Conservation (phyloP, 1,140 invertebrate species). For the Drosophila virilis region DNA sequence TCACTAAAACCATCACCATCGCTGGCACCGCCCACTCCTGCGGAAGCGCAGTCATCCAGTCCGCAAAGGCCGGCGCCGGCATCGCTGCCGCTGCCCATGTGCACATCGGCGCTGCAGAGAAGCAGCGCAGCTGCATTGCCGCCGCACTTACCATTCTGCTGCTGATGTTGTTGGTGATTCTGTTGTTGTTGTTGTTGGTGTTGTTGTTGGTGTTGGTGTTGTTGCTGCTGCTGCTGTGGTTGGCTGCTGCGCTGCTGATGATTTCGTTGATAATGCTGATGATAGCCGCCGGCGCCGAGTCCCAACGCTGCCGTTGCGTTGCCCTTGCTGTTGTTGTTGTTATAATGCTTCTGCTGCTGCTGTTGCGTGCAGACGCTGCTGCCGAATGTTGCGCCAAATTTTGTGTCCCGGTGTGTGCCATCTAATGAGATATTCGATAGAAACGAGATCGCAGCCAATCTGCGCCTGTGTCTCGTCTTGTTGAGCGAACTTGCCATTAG, state of each 20-base stretch:
- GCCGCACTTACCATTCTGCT: slow-evolving; percentile 52
- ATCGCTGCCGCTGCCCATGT: slow-evolving; percentile 61
- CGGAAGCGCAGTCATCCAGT: slow-evolving; percentile 61
- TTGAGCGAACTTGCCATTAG: slow-evolving; percentile 84
- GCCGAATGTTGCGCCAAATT: slow-evolving; percentile 86
- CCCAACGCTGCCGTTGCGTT: slow-evolving; percentile 69
- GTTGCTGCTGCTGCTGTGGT: slow-evolving; percentile 55
- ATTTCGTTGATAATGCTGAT: slow-evolving; percentile 77
- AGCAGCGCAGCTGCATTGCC: slow-evolving; percentile 51
- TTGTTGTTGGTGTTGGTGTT: slow-evolving; percentile 36
- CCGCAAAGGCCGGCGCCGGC: slow-evolving; percentile 40
- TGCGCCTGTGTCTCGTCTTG: slow-evolving; percentile 86
- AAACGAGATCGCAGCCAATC: slow-evolving; percentile 95
- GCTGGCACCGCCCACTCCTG: slow-evolving; percentile 56
- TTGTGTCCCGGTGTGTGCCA: slow-evolving; percentile 94
- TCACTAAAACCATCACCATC: slow-evolving; percentile 85
- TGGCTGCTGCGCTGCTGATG: slow-evolving; percentile 69
- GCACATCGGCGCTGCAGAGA: slow-evolving; percentile 67
- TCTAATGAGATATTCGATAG: slow-evolving; percentile 97
- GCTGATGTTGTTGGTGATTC: slow-evolving; percentile 44
- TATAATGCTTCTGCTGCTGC: slow-evolving; percentile 44
- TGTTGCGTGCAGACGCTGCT: slow-evolving; percentile 70
- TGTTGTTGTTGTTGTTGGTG: slow-evolving; percentile 47
- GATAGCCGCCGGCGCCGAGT: slow-evolving; percentile 75
- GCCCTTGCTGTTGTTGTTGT: slow-evolving; percentile 42